Conservation (phyloP, 2,888 invertebrate species). For the Dolichomitus sp. region DNA sequence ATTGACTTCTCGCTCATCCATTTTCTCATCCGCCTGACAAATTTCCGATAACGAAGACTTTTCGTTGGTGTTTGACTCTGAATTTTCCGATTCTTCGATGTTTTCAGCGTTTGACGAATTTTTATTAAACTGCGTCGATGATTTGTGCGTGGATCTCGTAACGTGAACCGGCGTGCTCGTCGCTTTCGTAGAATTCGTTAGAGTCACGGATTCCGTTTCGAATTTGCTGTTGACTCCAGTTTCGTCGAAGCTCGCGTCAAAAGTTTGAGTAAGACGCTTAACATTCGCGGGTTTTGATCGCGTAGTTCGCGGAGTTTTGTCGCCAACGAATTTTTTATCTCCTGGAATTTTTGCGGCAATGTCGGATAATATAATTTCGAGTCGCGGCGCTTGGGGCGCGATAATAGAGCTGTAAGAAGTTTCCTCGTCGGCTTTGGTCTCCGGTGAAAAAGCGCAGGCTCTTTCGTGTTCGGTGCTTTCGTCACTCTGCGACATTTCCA, state of each 20-base stretch:
- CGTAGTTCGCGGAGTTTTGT: conserved; percentile 16
- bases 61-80: conserved; percentile 52
- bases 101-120: conserved; percentile 59
- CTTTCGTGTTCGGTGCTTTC: conserved; percentile 65
- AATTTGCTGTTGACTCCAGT: conserved; percentile 50
- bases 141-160: conserved; percentile 66
- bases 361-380: conserved; percentile 43
- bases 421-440: conserved; percentile 34
- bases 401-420: conserved; percentile 1
- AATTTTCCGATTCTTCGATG: conserved; percentile 61
- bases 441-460: conserved; percentile 58
- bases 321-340: neutral
- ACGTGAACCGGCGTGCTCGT: conserved; percentile 45
- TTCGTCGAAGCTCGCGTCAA: conserved; percentile 64
- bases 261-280: conserved; percentile 58
- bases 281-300: conserved; percentile 36
- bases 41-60: neutral
- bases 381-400: conserved; percentile 13
- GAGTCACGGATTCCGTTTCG: conserved; percentile 54
- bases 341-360: neutral
- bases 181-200: neutral
- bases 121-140: conserved; percentile 67
- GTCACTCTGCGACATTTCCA: conserved; percentile 63
- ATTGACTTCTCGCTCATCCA: neutral
- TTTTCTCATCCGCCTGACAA: neutral